These are phyloP conservation scores for Neodontobutis hainanensis DNA, from an alignment of 2,113 vertebrate species.

Conservation along the genomic window DNA sequence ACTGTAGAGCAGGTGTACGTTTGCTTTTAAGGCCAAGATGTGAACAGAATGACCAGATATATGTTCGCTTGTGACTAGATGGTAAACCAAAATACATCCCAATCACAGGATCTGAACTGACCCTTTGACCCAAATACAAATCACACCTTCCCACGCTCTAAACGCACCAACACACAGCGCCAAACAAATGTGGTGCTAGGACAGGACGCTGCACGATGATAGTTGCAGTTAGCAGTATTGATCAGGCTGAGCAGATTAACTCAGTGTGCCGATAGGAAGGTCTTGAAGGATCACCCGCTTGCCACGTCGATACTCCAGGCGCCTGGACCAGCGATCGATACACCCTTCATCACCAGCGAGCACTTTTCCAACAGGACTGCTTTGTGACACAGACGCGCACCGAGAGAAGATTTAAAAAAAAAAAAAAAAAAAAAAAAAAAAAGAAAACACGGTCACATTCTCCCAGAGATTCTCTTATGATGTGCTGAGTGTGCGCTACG, in stretches of 20 bases:
- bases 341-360: conserved; percentile 68
- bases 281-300: conserved; percentile 72
- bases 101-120: conserved; percentile 2
- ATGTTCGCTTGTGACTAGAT: too few species aligned
- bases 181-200: conserved; percentile 55
- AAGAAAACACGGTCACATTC: conserved; percentile 16
- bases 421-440: background rate
- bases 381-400: conserved; percentile 46
- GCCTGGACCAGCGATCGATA: conserved; percentile 73
- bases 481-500: conserved; percentile 9
- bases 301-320: conserved; percentile 69
- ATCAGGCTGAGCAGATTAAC: conserved; percentile 76
- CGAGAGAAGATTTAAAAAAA: conserved; percentile 12
- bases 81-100: too few species aligned
- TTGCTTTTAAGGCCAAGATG: too few species aligned
- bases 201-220: conserved; percentile 70
- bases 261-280: conserved; percentile 75
- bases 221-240: conserved; percentile 76
- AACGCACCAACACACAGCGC: conserved; percentile 57
- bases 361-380: conserved; percentile 46
- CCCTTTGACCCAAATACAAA: conserved; percentile 55
- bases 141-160: conserved; percentile 44
- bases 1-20: too few species aligned
- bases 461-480: conserved; percentile 9
- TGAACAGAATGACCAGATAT: too few species aligned